Evolutionary conservation across 2,888 invertebrate species (phyloP).

Genomic region (Plemyria rubiginata): DNA sequence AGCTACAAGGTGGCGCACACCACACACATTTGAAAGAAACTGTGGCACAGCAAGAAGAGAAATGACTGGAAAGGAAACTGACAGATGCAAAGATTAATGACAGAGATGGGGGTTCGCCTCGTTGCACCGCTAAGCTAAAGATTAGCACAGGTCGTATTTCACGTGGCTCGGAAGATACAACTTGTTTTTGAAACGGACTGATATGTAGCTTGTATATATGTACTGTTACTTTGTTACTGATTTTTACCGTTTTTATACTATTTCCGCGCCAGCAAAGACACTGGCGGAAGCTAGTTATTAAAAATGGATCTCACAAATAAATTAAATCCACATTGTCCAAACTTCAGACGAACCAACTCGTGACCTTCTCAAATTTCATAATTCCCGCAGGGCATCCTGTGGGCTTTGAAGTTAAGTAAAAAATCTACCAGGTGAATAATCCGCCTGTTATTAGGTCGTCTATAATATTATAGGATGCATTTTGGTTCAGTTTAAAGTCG

Average conservation of each 20-base stretch:
- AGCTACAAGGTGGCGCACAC: too few species aligned
- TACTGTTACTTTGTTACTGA: too few species aligned
- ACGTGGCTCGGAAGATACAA: neutral
- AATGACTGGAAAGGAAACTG: conserved; percentile 9
- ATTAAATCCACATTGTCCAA: neutral
- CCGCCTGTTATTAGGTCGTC: neutral
- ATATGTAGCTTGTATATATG: too few species aligned
- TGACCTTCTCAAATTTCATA: neutral
- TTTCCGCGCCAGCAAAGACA: neutral
- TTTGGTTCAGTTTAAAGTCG: too few species aligned
- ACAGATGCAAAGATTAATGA: conserved; percentile 10
- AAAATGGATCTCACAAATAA: neutral
- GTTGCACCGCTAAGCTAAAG: conserved; percentile 8
- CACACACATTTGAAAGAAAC: too few species aligned
- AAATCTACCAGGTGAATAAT: neutral
- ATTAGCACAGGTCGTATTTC: conserved; percentile 8
- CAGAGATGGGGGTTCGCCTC: conserved; percentile 1
- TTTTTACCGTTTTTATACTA: too few species aligned
- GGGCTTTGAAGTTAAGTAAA: neutral
- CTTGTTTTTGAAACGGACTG: too few species aligned
- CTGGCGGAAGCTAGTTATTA: neutral
- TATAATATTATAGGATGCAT: neutral
- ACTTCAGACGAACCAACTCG: neutral
- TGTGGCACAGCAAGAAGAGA: too few species aligned
- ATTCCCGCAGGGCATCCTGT: neutral